A percentile compares a stretch with the other conserved stretches of the same genome.
These are phyloP conservation scores for Brachyrhaphis roseni DNA, from an alignment of 2,797 vertebrate species.

Conservation along the genomic window DNA sequence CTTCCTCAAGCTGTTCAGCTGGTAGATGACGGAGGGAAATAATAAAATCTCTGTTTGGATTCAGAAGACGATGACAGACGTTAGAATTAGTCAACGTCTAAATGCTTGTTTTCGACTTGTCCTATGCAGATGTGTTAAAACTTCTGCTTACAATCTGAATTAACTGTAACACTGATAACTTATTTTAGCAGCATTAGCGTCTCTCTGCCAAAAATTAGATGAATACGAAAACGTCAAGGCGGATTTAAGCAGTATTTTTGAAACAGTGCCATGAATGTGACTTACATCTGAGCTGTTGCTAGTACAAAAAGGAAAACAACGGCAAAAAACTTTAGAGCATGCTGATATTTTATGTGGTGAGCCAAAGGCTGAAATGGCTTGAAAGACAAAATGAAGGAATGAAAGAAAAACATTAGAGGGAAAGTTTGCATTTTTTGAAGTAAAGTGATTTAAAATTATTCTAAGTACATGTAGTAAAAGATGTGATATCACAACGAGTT, in stretches of 20 bases:
- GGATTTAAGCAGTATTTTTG: not conserved
- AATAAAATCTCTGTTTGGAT: slow-evolving; percentile 24
- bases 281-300: not conserved
- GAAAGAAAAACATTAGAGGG: not conserved
- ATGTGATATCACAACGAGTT: not conserved
- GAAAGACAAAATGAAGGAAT: slow-evolving; percentile 12
- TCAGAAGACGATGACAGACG: slow-evolving; percentile 12
- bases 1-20: slow-evolving; percentile 84
- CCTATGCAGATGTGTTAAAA: slow-evolving; percentile 1
- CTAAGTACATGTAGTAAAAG: not conserved
- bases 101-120: not conserved
- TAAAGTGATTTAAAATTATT: not conserved
- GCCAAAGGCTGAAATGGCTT: slow-evolving; percentile 17
- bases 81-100: not conserved
- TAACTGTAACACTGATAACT: not conserved
- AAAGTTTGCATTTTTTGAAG: not conserved
- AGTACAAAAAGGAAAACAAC: not conserved
- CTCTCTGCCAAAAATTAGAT: slow-evolving; percentile 3
- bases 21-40: slow-evolving; percentile 65
- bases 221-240: not conserved
- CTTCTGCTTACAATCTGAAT: slow-evolving; percentile 11
- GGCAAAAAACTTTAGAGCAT: not conserved
- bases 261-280: not conserved
- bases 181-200: slow-evolving; percentile 2
- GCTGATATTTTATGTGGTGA: not conserved